Conservation (phyloP, 2,888 invertebrate species). For the Trachelus tabidus region DNA sequence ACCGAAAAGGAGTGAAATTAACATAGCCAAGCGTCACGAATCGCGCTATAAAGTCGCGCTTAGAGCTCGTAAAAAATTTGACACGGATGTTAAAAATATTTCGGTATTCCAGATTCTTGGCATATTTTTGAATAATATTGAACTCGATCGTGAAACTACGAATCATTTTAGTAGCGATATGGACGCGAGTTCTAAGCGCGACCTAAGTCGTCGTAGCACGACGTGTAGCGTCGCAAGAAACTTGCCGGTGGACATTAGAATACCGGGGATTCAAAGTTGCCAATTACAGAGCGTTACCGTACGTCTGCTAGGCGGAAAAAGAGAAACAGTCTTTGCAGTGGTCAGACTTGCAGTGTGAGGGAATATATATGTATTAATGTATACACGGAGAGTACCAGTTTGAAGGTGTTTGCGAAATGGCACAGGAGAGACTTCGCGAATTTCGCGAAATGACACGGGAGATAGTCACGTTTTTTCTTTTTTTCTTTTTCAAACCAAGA, state of each 20-base stretch:
- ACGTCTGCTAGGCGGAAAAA: neutral
- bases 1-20: neutral
- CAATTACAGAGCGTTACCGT: constrained; percentile 3
- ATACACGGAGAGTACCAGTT: neutral
- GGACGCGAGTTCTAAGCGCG: neutral
- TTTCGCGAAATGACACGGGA: neutral
- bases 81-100: neutral
- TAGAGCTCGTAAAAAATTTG: neutral
- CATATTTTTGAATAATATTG: neutral
- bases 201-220: neutral
- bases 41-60: neutral
- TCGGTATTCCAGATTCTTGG: neutral
- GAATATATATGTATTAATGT: neutral
- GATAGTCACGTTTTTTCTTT: neutral
- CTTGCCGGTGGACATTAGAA: constrained; percentile 6
- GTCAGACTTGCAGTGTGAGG: neutral
- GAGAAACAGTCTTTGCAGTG: constrained; percentile 8
- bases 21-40: neutral
- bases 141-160: neutral
- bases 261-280: constrained; percentile 4
- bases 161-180: neutral
- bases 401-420: neutral
- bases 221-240: constrained; percentile 1
- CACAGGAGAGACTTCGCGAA: neutral
- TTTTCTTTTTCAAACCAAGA: neutral